Percentiles rank a stretch among this genome's conserved stretches.
Evolutionary conservation across 1,140 invertebrate genomes (phyloP).

Genomic region (Neodiprion fabricii): DNA sequence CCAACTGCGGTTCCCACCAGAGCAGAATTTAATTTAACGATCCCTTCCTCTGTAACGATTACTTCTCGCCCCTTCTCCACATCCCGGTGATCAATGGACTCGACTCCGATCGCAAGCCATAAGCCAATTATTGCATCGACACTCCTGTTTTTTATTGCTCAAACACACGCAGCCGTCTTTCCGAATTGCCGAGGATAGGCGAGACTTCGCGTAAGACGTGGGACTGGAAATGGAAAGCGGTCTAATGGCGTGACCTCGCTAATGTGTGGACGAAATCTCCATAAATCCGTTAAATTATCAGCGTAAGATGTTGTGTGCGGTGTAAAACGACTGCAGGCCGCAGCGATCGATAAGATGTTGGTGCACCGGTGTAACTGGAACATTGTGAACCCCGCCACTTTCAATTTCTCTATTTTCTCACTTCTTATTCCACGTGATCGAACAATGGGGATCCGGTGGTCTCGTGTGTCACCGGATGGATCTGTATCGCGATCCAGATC

Average conservation of each 20-base stretch:
- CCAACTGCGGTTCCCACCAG: neutral
- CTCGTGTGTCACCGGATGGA: neutral
- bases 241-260: too few species aligned
- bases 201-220: neutral
- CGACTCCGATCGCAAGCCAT: neutral
- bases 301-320: too few species aligned
- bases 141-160: neutral
- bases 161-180: neutral
- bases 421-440: neutral
- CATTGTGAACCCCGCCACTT: neutral
- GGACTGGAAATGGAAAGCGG: neutral
- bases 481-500: neutral
- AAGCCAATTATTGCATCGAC: neutral
- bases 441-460: slow-evolving; percentile 1
- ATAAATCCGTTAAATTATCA: too few species aligned
- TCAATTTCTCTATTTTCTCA: neutral
- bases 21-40: neutral
- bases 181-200: neutral
- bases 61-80: neutral
- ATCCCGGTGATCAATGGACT: neutral
- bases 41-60: neutral
- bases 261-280: too few species aligned
- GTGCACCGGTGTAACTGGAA: neutral
- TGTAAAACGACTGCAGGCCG: too few species aligned
- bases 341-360: too few species aligned